Conservation (phyloP, 1,140 invertebrate species). For the Penaeus chinensis region DNA sequence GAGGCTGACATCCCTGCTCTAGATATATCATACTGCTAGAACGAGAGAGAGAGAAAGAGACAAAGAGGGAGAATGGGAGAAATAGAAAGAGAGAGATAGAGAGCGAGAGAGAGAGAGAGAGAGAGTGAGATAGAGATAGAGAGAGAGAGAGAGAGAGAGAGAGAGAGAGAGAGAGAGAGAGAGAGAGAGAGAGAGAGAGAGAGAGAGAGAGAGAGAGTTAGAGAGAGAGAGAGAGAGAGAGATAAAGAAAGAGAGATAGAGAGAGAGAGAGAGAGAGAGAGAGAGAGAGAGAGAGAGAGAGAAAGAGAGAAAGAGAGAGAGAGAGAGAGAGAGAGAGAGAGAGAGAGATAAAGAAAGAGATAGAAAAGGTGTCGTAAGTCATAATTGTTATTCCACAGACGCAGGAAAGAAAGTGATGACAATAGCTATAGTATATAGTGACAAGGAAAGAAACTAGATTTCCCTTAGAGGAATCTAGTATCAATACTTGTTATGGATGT, state of each 20-base stretch:
- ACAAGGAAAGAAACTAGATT: not conserved
- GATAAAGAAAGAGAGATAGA: too few species aligned
- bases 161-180: constrained; percentile 48
- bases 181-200: constrained; percentile 43
- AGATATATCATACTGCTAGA: not conserved
- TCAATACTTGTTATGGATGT: too few species aligned
- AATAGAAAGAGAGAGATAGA: constrained; percentile 42
- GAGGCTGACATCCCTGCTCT: too few species aligned
- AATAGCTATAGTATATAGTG: not conserved
- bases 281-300: constrained; percentile 32
- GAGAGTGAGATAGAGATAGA: constrained; percentile 33
- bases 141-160: constrained; percentile 22
- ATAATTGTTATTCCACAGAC: not conserved
- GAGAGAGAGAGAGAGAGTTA: constrained; percentile 30
- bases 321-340: constrained; percentile 40
- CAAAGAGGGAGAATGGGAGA: not conserved
- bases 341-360: constrained; percentile 46
- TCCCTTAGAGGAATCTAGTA: too few species aligned
- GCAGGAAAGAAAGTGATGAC: not conserved
- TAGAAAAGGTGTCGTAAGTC: not conserved
- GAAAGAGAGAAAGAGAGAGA: constrained; percentile 37
- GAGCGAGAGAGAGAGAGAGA: constrained; percentile 45
- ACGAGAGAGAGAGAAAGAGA: not conserved
- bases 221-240: too few species aligned
- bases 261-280: constrained; percentile 34